A percentile compares a stretch with the other conserved stretches of the same genome.
phyloP scores from a whole-genome alignment of 2,888 invertebrate species.

The Agrochola macilenta region DNA sequence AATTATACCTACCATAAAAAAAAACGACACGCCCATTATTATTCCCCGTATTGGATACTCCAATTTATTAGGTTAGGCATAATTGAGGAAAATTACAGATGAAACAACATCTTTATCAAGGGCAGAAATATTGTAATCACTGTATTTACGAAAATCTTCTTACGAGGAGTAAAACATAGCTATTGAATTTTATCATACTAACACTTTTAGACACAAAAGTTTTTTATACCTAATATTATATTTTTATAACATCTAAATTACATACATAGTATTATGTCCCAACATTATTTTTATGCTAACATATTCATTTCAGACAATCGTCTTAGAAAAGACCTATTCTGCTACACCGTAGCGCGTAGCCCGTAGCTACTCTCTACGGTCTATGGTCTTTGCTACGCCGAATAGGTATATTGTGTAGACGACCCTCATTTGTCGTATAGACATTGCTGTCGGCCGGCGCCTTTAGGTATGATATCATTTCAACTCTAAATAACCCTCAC shows the following conservation, averaged over 20 bases:
- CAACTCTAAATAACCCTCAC: conserved; percentile 13
- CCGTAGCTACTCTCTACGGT: conserved; percentile 60
- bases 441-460: conserved; percentile 24
- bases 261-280: not conserved
- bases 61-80: conserved; percentile 15
- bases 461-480: conserved; percentile 33
- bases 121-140: conserved; percentile 18
- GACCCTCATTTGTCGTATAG: conserved; percentile 48
- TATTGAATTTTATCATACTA: not conserved
- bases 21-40: conserved; percentile 2
- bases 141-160: conserved; percentile 22
- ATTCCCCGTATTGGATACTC: conserved; percentile 15
- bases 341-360: conserved; percentile 59
- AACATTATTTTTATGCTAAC: not conserved
- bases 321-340: conserved; percentile 3
- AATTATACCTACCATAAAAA: conserved; percentile 3
- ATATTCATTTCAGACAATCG: conserved; percentile 22
- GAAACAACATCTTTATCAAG: conserved; percentile 7
- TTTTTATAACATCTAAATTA: not conserved
- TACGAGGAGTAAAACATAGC: not conserved
- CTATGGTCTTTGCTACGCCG: conserved; percentile 15
- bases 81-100: conserved; percentile 39
- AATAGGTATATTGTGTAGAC: conserved; percentile 21
- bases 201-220: not conserved
- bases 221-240: not conserved